Conservation (phyloP, 2,888 invertebrate species). For the Eulithis prunata region DNA sequence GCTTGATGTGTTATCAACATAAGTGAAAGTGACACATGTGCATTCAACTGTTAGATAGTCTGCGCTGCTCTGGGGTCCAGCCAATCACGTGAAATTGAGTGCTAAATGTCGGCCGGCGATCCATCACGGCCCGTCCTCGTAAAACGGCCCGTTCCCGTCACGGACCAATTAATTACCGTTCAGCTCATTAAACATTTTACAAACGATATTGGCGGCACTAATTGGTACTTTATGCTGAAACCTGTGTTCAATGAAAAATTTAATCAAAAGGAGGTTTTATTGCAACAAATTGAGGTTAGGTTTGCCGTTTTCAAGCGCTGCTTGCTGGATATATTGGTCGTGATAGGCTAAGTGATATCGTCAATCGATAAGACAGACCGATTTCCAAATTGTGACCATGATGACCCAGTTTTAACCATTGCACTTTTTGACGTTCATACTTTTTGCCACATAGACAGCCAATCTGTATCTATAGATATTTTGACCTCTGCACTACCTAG, state of each 20-base stretch:
- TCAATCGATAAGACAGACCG: too few species aligned
- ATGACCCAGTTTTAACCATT: too few species aligned
- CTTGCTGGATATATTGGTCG: too few species aligned
- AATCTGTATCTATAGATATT: too few species aligned
- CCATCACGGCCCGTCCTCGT: slow-evolving; percentile 21
- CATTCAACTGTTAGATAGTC: neutral
- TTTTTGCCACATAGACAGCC: too few species aligned
- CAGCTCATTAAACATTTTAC: slow-evolving; percentile 30
- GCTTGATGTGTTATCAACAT: too few species aligned
- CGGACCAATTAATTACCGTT: slow-evolving; percentile 25
- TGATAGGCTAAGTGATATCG: too few species aligned
- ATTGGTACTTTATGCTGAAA: slow-evolving; percentile 7
- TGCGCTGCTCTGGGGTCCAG: neutral
- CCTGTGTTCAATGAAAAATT: neutral
- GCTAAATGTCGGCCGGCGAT: slow-evolving; percentile 9
- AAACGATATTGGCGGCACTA: slow-evolving; percentile 25
- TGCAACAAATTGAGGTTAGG: neutral
- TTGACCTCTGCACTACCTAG: too few species aligned
- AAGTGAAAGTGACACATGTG: slow-evolving; percentile 1
- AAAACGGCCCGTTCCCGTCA: slow-evolving; percentile 16
- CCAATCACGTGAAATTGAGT: slow-evolving; percentile 22
- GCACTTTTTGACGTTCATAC: too few species aligned
- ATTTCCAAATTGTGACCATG: too few species aligned
- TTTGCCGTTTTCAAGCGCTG: too few species aligned
- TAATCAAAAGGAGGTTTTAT: neutral